phyloP scores from a whole-genome alignment of 2,888 invertebrate species.

The Archips crataeganus region DNA sequence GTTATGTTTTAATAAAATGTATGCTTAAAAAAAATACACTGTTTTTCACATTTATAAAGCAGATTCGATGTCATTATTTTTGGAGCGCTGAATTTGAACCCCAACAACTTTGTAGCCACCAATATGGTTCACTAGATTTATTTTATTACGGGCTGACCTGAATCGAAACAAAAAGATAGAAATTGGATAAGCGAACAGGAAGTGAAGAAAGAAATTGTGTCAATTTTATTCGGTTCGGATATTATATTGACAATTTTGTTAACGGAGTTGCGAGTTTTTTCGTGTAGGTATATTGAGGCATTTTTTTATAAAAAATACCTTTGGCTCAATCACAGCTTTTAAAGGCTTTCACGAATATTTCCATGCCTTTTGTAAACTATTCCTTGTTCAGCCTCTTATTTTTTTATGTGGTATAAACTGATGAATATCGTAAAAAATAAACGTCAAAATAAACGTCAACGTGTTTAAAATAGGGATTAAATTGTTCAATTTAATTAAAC shows the following conservation, averaged over 20 bases:
- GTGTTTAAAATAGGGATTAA: not conserved
- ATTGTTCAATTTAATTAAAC: not conserved
- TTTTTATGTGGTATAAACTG: too few relatives aligned
- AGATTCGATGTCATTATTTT: too few relatives aligned
- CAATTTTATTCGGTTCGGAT: conserved; percentile 1
- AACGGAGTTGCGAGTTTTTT: not conserved
- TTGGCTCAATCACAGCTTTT: too few relatives aligned
- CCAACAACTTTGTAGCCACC: too few relatives aligned
- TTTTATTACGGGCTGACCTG: not conserved
- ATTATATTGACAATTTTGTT: conserved; percentile 1
- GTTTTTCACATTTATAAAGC: too few relatives aligned
- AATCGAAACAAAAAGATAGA: not conserved
- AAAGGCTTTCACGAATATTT: too few relatives aligned
- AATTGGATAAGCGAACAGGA: conserved; percentile 11
- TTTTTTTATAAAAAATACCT: too few relatives aligned
- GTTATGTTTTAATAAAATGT: too few relatives aligned
- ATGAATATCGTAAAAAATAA: not conserved
- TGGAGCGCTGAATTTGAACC: too few relatives aligned
- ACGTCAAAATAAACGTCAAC: not conserved
- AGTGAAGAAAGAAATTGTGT: conserved; percentile 13
- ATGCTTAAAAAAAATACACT: too few relatives aligned
- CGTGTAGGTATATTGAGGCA: not conserved
- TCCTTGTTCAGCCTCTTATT: too few relatives aligned
- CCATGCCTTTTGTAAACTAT: too few relatives aligned
- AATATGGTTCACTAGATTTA: conserved; percentile 1